Conservation (phyloP, 2,888 invertebrate genomes). For the Drosophila stalkeri region DNA sequence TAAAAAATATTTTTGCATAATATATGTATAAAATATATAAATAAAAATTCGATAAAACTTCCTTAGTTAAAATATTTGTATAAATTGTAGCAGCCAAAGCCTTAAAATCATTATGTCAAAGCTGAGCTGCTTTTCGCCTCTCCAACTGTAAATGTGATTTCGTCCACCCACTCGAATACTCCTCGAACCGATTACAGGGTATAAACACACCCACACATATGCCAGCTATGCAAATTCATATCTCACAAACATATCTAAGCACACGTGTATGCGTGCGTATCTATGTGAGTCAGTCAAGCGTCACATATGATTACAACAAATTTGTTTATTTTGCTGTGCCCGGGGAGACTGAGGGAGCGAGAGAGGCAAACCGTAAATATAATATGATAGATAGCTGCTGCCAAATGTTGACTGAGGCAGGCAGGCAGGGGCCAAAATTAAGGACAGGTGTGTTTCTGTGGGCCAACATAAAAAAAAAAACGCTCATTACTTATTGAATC, state of each 20-base stretch:
- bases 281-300: conserved; percentile 36
- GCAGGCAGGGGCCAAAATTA: no score
- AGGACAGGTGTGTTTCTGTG: conserved; percentile 10
- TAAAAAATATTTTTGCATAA: no score
- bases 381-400: conserved; percentile 26
- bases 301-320: conserved; percentile 59
- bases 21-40: no score
- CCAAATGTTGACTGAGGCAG: conserved; percentile 17
- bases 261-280: neutral
- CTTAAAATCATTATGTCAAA: no score
- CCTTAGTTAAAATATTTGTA: no score
- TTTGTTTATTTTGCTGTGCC: conserved; percentile 41
- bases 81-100: no score
- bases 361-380: conserved; percentile 1
- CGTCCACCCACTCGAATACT: no score
- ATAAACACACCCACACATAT: neutral
- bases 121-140: no score
- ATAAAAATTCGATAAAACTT: no score
- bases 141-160: no score
- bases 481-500: neutral
- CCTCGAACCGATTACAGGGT: neutral
- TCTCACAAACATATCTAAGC: neutral
- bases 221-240: conserved; percentile 31
- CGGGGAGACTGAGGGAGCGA: neutral
- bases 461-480: neutral